Evolutionary conservation across 2,113 vertebrate species (phyloP).

Genomic region (Anarhynchus alexandrinus): DNA sequence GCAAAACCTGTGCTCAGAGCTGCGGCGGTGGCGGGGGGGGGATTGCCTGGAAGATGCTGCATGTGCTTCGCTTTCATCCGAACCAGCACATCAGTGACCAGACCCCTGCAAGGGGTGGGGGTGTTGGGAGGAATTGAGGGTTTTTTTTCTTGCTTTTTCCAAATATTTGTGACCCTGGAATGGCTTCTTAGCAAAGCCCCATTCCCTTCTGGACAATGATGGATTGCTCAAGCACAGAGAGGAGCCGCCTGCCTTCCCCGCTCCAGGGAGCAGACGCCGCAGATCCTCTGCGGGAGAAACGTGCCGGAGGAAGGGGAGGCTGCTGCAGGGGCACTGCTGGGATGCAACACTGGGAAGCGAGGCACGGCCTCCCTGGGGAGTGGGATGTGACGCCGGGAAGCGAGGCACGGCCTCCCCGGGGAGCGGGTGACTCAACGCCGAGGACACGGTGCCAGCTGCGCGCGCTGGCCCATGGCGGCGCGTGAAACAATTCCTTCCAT

Average conservation of each 20-base stretch:
- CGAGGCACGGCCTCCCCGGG: neutral
- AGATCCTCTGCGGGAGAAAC: neutral
- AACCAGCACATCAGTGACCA: neutral
- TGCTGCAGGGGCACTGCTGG: neutral
- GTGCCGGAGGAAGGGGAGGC: neutral
- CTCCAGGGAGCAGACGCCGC: neutral
- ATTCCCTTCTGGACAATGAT: neutral
- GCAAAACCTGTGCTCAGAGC: neutral
- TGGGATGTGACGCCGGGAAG: neutral
- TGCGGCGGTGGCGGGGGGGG: fast-evolving
- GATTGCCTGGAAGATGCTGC: neutral
- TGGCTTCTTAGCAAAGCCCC: neutral
- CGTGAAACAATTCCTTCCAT: slow-evolving; percentile 7
- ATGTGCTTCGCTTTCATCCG: neutral
- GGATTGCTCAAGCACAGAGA: neutral
- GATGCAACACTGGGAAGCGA: neutral
- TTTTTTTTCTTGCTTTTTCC: neutral
- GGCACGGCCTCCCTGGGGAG: neutral
- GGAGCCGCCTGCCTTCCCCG: neutral
- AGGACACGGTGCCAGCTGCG: neutral
- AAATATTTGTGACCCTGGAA: fast-evolving
- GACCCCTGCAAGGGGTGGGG: neutral
- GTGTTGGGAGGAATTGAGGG: neutral
- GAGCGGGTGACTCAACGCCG: neutral
- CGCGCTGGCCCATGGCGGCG: neutral